phyloP scores from a whole-genome alignment of 2,888 invertebrate species.

The Trachelus stipa region DNA sequence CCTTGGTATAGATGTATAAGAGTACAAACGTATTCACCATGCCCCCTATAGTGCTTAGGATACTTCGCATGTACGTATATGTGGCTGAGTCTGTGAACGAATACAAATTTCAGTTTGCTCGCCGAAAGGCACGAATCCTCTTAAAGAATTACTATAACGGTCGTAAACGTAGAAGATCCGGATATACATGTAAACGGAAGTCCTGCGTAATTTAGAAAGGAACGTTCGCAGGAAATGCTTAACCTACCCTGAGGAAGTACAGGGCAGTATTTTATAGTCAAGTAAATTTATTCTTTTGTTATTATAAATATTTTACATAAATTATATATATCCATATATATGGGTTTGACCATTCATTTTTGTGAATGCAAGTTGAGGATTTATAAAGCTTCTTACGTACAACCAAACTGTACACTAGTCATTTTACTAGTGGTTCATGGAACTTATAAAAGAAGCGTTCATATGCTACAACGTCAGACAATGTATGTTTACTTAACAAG shows the following conservation, averaged over 20 bases:
- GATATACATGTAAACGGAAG: not conserved
- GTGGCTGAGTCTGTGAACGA: not conserved
- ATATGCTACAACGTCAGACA: not conserved
- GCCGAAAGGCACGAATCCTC: not conserved
- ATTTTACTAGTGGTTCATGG: not conserved
- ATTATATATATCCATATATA: not conserved
- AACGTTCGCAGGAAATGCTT: not conserved
- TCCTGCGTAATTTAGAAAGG: not conserved
- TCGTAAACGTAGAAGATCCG: not conserved
- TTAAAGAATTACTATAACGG: not conserved
- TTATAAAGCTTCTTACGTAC: not conserved
- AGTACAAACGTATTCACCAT: not conserved
- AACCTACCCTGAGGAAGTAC: not conserved
- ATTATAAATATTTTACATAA: not conserved
- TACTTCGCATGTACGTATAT: not conserved
- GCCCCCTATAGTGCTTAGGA: not conserved
- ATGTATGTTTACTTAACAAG: not conserved
- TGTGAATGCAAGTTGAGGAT: not conserved
- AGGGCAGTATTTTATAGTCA: not conserved
- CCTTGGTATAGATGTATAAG: not conserved
- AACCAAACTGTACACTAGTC: not conserved
- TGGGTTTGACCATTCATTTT: not conserved
- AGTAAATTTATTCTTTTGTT: not conserved
- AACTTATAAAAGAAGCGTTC: not conserved
- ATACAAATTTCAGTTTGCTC: not conserved